Percentiles rank a stretch among this genome's conserved stretches.
These are phyloP conservation scores for Stercorarius parasiticus DNA, from an alignment of 2,113 vertebrate genomes.

Conservation along the genomic window DNA sequence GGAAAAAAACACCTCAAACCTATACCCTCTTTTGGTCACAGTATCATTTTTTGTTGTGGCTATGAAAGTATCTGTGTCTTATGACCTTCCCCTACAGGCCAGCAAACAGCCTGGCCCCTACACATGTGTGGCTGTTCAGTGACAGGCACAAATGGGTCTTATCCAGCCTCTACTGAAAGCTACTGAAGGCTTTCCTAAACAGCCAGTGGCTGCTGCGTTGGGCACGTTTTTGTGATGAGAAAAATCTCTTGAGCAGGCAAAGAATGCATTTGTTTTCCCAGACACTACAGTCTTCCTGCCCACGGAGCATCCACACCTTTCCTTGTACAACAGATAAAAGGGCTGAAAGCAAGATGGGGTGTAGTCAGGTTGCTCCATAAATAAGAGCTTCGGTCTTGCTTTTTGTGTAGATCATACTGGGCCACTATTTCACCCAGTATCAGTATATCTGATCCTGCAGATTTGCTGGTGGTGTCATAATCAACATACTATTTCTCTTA, in stretches of 20 bases:
- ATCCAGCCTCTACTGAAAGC: not conserved
- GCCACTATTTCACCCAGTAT: not conserved
- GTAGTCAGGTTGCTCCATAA: not conserved
- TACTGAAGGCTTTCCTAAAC: not conserved
- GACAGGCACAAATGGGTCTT: not conserved
- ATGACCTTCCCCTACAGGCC: not conserved
- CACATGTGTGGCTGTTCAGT: not conserved
- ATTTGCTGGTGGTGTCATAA: not conserved
- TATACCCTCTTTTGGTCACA: not conserved
- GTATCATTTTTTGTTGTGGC: not conserved
- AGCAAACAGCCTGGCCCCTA: not conserved
- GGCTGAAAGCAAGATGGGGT: not conserved
- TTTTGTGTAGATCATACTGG: not conserved
- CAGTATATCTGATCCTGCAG: not conserved
- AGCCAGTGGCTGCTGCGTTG: not conserved
- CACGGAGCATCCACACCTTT: not conserved
- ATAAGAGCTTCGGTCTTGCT: not conserved
- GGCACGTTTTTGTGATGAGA: not conserved
- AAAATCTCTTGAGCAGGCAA: not conserved
- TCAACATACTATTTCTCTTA: not conserved
- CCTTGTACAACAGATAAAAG: not conserved
- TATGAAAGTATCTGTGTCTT: not conserved
- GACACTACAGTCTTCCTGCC: not conserved
- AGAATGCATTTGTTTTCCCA: not conserved
- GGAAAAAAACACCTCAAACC: not conserved